phyloP scores from a whole-genome alignment of 2,113 vertebrate genomes.

The Neotragus moschatus region DNA sequence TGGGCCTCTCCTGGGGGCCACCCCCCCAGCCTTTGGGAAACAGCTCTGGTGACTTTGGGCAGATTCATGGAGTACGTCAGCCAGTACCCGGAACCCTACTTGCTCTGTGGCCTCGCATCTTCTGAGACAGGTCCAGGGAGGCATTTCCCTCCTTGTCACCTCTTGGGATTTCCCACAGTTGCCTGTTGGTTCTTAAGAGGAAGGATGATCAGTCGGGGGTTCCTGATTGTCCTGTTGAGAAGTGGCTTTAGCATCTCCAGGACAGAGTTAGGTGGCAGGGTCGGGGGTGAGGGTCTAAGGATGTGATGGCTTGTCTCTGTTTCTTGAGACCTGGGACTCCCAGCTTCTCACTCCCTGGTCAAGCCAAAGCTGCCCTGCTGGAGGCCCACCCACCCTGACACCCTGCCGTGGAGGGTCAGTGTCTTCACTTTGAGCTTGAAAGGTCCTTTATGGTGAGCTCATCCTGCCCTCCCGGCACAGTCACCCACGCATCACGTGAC shows the following conservation, averaged over 20 bases:
- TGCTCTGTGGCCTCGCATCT: not conserved
- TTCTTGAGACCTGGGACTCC: not conserved
- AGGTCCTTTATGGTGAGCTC: not conserved
- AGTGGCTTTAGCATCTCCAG: not conserved
- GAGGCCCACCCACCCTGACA: not conserved
- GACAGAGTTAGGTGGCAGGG: not conserved
- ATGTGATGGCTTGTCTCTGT: not conserved
- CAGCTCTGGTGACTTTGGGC: not conserved
- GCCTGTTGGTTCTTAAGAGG: not conserved
- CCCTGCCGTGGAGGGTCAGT: not conserved
- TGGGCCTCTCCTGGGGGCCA: accelerated
- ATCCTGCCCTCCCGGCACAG: not conserved
- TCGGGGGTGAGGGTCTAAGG: not conserved
- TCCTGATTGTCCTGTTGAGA: not conserved
- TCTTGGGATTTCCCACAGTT: not conserved
- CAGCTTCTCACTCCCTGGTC: not conserved
- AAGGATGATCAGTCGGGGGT: not conserved
- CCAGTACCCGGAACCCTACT: not conserved
- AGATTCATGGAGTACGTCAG: accelerated
- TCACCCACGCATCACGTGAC: not conserved
- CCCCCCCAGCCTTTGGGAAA: not conserved
- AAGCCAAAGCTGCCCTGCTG: too few relatives aligned
- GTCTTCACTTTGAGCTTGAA: not conserved
- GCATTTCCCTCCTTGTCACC: not conserved
- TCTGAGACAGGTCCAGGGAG: not conserved